Base-by-base conservation (phyloP, 2,113 vertebrate genomes). In the Dipodomys merriami region DNA sequence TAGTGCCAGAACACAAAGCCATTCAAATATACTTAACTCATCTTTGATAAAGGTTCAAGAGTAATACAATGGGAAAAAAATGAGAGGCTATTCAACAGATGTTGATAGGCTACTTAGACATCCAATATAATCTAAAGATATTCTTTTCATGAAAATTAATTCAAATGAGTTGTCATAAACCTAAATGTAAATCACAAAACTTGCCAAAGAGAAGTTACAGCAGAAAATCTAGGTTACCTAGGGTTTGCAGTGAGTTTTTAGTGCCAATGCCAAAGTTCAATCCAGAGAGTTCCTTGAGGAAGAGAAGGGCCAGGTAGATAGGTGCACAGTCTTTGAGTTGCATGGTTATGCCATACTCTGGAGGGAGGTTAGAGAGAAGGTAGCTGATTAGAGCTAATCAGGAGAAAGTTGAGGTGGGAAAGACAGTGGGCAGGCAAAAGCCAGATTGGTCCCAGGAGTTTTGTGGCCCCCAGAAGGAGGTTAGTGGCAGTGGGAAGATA, bases 131-230 rank as follows among this genome's bases (percentile, higher is more conserved):
- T 86, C 46, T 67, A 73, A 78, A 88, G n/a, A 73, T 29, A 6
- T 71, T 44, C 30, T 27, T 95, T 74, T 89, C 60, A 81, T 16
- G 73, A 85, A 79, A 93, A 74, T 44, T 77, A 71, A 83, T 49
- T 81, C 44, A 84, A 94, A 88, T 88, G n/a, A 44, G 85, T 62
- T 64, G 65, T 6, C 64, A 64, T 10, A 79, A 33, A 85, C 67
- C 64, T 89, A 71, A 72, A 57, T 79, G 64, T 88, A 81, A 94
- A 71, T 62, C 64, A 8, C 16, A 77, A 71, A 79, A 86, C 19
- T 69, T 77, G 20, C 27, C 39, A 73, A 83, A 91, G 18, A 80
- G 93, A 89, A 15, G 7, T 64, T 16, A 57, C 0, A 33, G 29
- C 8, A 77, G 23, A 81, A 65, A 86, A 13, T n/a, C 57, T 49